phyloP scores from a whole-genome alignment of 2,113 vertebrate species.

The Embiotoca jacksoni region DNA sequence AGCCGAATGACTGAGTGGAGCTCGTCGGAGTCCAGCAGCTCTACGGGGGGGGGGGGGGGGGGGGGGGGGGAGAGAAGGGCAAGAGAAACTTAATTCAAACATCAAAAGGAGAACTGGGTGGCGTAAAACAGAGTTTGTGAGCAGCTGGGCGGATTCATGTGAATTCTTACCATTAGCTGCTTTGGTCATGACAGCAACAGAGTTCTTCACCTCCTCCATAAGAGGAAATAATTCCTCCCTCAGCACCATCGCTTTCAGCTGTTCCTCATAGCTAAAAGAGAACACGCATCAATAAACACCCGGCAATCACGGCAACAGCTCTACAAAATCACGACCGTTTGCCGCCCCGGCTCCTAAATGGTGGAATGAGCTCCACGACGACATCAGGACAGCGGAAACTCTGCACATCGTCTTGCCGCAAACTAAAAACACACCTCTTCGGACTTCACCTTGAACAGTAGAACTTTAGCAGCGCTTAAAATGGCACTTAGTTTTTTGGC shows the following conservation, averaged over 20 bases:
- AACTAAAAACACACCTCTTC: no score
- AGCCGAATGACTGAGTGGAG: conserved; percentile 87
- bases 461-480: no score
- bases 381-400: no score
- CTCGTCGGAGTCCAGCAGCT: conserved; percentile 86
- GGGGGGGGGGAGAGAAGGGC: neutral
- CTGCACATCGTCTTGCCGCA: no score
- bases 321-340: neutral
- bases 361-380: no score
- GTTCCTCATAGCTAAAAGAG: conserved; percentile 80
- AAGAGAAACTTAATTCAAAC: neutral
- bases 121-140: neutral
- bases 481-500: no score
- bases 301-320: neutral
- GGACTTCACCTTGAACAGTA: no score
- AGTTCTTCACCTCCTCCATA: conserved; percentile 80
- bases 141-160: neutral
- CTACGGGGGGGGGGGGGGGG: conserved; percentile 61
- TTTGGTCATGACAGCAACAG: conserved; percentile 79
- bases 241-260: conserved; percentile 83
- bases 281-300: neutral
- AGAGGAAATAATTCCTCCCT: conserved; percentile 87
- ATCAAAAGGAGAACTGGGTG: neutral
- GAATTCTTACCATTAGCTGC: conserved; percentile 83
- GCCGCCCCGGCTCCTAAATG: no score